Evolutionary conservation across 2,113 vertebrate genomes (phyloP).

Genomic region (Otus sunia): DNA sequence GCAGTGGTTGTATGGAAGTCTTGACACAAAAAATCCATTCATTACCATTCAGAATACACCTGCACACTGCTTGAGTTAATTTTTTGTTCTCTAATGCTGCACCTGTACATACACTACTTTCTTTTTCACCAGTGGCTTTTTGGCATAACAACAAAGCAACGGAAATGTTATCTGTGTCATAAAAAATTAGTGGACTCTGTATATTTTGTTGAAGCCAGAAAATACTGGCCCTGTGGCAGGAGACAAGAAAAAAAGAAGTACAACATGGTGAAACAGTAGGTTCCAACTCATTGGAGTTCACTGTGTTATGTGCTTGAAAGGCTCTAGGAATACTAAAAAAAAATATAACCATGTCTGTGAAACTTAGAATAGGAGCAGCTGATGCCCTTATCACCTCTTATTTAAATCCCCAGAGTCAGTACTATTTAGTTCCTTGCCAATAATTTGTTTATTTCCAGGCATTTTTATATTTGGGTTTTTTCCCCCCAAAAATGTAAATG

Average conservation of each 20-base stretch:
- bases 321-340: neutral
- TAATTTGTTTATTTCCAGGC: neutral
- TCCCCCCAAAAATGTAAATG: neutral
- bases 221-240: neutral
- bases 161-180: neutral
- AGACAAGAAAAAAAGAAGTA: neutral
- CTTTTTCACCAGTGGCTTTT: constrained; percentile 3
- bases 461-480: neutral
- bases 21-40: neutral
- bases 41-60: constrained; percentile 11
- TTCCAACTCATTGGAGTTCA: constrained; percentile 20
- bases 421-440: neutral
- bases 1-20: neutral
- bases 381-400: neutral
- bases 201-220: constrained; percentile 11
- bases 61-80: neutral
- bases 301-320: constrained; percentile 4
- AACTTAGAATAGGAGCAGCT: neutral
- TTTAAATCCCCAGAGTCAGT: neutral
- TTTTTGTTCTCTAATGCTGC: neutral
- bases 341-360: neutral
- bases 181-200: neutral
- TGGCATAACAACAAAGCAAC: neutral
- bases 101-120: neutral
- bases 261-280: neutral